These are phyloP conservation scores for Eurois occulta DNA, from an alignment of 2,888 invertebrate species.

Conservation along the genomic window DNA sequence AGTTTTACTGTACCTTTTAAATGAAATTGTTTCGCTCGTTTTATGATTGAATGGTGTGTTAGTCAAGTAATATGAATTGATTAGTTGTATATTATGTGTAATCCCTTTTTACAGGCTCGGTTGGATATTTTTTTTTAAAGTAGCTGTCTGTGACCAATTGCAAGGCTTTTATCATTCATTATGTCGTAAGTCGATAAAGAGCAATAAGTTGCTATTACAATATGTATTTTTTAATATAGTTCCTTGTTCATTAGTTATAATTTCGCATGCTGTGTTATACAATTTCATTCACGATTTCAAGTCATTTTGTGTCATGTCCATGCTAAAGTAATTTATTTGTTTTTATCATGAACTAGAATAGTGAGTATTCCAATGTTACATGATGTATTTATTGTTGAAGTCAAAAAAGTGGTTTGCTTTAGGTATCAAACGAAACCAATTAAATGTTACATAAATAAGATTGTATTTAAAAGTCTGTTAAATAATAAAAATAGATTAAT, in stretches of 20 bases:
- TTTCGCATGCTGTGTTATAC: slow-evolving; percentile 78
- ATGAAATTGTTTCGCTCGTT: slow-evolving; percentile 58
- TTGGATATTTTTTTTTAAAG: slow-evolving; percentile 54
- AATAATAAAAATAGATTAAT: slow-evolving; percentile 82
- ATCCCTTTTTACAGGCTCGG: slow-evolving; percentile 60
- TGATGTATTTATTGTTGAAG: slow-evolving; percentile 87
- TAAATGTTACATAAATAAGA: slow-evolving; percentile 85
- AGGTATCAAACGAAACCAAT: slow-evolving; percentile 81
- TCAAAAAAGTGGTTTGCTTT: slow-evolving; percentile 81
- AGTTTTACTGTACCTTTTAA: slow-evolving; percentile 60
- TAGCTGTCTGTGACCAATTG: slow-evolving; percentile 45
- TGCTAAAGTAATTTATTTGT: slow-evolving; percentile 79
- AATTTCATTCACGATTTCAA: slow-evolving; percentile 75
- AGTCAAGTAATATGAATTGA: slow-evolving; percentile 59
- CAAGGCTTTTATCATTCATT: slow-evolving; percentile 57
- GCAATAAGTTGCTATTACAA: slow-evolving; percentile 63
- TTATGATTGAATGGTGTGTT: slow-evolving; percentile 58
- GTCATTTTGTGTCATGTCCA: slow-evolving; percentile 85
- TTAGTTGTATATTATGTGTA: slow-evolving; percentile 65
- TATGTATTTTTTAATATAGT: slow-evolving; percentile 72
- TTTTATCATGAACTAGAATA: slow-evolving; percentile 78
- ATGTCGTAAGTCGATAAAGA: slow-evolving; percentile 51
- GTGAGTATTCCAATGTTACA: slow-evolving; percentile 85
- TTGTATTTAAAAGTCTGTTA: slow-evolving; percentile 90
- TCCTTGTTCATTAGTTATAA: slow-evolving; percentile 77